A percentile compares a stretch with the other conserved stretches of the same genome.
These are phyloP conservation scores for Gulo gulo DNA, from an alignment of 2,113 vertebrate species.

Conservation along the genomic window DNA sequence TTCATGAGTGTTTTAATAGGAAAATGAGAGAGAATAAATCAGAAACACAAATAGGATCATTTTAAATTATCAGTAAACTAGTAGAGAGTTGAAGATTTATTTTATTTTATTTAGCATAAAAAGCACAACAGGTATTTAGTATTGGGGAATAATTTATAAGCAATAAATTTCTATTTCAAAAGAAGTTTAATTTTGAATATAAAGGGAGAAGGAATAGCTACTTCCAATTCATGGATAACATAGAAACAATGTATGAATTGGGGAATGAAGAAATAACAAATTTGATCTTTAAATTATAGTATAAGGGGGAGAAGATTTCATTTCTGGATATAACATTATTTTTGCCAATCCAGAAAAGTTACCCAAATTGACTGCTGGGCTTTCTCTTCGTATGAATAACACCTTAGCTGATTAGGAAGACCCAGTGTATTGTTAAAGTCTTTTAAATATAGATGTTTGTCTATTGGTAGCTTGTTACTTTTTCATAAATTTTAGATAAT, in stretches of 20 bases:
- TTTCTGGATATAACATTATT: neutral
- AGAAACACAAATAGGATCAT: neutral
- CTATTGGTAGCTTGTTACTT: neutral
- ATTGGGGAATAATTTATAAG: neutral
- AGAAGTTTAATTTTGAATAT: neutral
- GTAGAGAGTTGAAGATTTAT: neutral
- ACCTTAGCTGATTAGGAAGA: neutral
- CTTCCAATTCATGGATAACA: neutral
- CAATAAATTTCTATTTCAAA: neutral
- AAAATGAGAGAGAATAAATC: neutral
- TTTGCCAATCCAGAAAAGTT: neutral
- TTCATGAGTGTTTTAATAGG: neutral
- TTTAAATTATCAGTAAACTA: neutral
- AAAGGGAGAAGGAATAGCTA: neutral
- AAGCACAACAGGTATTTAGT: neutral
- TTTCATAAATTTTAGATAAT: neutral
- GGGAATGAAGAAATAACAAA: neutral
- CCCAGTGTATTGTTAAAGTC: neutral
- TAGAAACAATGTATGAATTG: neutral
- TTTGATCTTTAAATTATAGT: neutral
- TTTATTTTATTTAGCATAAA: neutral
- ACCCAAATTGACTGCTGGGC: neutral
- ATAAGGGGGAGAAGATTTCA: neutral
- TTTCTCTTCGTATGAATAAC: neutral
- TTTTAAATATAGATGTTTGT: neutral